phyloP scores from a whole-genome alignment of 2,113 vertebrate genomes.

The Macroglossus sobrinus region DNA sequence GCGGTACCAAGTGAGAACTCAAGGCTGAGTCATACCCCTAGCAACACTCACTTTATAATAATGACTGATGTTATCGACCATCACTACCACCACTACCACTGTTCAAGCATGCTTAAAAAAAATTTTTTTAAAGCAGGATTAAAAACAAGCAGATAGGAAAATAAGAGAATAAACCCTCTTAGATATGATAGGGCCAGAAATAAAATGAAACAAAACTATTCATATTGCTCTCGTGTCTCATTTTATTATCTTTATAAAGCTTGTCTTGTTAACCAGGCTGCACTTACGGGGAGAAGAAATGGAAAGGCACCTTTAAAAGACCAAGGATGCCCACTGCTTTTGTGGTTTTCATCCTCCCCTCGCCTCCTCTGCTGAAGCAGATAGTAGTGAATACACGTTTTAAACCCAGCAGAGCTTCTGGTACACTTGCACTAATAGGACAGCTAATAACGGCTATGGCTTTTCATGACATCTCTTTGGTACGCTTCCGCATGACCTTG shows the following conservation, averaged over 20 bases:
- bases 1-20: background rate
- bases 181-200: background rate
- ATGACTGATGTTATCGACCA: background rate
- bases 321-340: background rate
- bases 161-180: background rate
- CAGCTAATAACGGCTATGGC: constrained; percentile 71
- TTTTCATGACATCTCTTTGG: constrained; percentile 79
- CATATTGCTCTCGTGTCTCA: background rate
- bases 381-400: background rate
- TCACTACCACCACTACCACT: accelerated
- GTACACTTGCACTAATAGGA: constrained; percentile 68
- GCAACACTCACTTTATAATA: background rate
- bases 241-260: background rate
- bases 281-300: background rate
- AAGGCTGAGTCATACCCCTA: background rate
- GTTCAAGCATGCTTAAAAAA: background rate
- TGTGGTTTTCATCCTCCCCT: background rate
- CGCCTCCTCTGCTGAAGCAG: background rate
- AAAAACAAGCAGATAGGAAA: background rate
- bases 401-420: constrained; percentile 52
- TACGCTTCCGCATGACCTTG: constrained; percentile 82
- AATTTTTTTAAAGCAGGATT: too few relatives aligned
- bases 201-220: background rate
- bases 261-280: background rate
- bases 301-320: background rate